Evolutionary conservation across 2,888 invertebrate genomes (phyloP).

Genomic region (Andrena fulva): DNA sequence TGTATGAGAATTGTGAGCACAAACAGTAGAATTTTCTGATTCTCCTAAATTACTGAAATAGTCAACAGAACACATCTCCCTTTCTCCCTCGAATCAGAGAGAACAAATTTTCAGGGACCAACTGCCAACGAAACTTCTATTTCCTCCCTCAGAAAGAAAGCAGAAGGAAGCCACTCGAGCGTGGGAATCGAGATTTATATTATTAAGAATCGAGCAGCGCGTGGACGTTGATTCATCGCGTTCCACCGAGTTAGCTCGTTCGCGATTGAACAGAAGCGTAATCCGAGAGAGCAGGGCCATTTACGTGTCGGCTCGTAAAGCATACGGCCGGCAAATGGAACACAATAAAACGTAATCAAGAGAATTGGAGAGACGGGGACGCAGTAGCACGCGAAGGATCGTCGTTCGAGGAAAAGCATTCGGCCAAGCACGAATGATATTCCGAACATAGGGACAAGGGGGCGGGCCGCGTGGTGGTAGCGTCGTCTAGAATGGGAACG

Average conservation of each 20-base stretch:
- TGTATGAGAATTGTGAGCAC: not conserved
- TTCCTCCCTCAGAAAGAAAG: not conserved
- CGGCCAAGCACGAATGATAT: conserved; percentile 41
- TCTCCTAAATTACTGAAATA: no score
- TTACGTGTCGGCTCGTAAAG: conserved; percentile 56
- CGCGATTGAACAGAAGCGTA: conserved; percentile 14
- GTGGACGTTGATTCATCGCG: conserved; percentile 40
- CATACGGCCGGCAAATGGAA: conserved; percentile 37
- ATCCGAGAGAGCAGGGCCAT: conserved; percentile 39
- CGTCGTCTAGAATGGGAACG: conserved; percentile 65
- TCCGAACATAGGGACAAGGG: conserved; percentile 5
- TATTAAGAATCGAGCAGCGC: conserved; percentile 20
- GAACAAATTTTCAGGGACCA: not conserved
- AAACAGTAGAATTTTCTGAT: no score
- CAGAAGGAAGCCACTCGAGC: conserved; percentile 9
- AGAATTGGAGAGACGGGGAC: conserved; percentile 18
- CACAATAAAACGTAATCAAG: conserved; percentile 51
- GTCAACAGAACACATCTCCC: not conserved
- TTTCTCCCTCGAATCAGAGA: not conserved
- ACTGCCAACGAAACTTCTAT: not conserved
- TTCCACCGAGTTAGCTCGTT: conserved; percentile 1
- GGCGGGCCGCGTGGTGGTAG: not conserved
- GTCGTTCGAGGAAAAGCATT: conserved; percentile 34
- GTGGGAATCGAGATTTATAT: conserved; percentile 20
- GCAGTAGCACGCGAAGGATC: conserved; percentile 50